Evolutionary conservation across 2,888 invertebrate genomes (phyloP), one percentile per base, ranked within the genome.

Genomic region (Protonemura montana): DNA sequence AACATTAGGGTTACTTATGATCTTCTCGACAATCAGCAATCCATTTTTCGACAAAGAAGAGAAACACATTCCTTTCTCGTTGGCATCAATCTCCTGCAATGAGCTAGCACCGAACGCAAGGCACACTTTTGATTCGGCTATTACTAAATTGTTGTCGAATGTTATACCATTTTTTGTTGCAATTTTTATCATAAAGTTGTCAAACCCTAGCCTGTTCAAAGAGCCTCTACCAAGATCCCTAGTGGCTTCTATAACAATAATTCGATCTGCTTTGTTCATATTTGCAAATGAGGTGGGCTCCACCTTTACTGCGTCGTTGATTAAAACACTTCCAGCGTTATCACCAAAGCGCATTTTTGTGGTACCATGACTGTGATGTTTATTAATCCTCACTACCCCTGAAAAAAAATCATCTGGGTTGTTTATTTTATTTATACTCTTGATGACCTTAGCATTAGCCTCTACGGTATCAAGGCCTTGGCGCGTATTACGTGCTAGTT

Each of bases 401-500:
- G 81, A 81, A n/a, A 81, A 27, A 27, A 81, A 81, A 0, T 81
- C 29, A 21, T 81, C 81, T 7, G 81, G 81, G 30, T 28, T 81
- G 29, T 30, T 29, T 29, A 81, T 81, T 2, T 29, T 76, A 0
- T 26, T 42, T 25, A 85, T 76, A n/a, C 85, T 26, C 25, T 25
- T 85, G 42, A 76, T 85, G 10, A 85, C 76, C n/a, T 85, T 59
- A 27, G 59, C 85, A 29, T 76, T 28, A 26, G 42, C 85, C 25
- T 85, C 35, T 27, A 29, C 25, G 10, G 59, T 21, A 0, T 76
- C 59, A 41, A 76, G 85, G 2, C 30, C 85, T 35, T 42, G 35
- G 10, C 59, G 76, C 16, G 85, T 85, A 41, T 85, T 85, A 5
- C 29, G 30, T 42, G 76, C 59, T 5, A 28, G 2, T 42, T 41